Evolutionary conservation across 2,888 invertebrate species (phyloP), one percentile per base, ranked within the genome.

Genomic region (Ephialtes manifestator): DNA sequence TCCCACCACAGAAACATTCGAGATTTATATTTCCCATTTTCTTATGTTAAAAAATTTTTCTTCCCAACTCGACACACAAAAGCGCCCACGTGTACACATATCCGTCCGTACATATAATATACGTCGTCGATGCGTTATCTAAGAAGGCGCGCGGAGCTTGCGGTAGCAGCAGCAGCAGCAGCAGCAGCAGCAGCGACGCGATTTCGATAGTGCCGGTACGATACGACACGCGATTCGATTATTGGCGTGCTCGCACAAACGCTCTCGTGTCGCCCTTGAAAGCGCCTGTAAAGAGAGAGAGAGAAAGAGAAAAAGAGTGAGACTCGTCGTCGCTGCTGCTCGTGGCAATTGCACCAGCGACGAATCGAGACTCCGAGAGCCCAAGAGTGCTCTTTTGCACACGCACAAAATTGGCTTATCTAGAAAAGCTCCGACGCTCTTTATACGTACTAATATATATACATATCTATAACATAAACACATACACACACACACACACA

Each of bases 151-250:
- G 86, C 84, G 85, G 31, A 85, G 80, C 75, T 77, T 72, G 84
- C 84, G 76, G 71, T 75, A n/a, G n/a, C n/a, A n/a, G n/a, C n/a
- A n/a, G n/a, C n/a, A n/a, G n/a, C n/a, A n/a, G n/a, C n/a, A n/a
- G n/a, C n/a, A n/a, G n/a, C n/a, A 55, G 83, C 81, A 48, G 10
- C 84, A 31, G 15, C 84, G 75, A 24, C 72, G 85, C 86, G 88
- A 87, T 87, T 88, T 86, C 87, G 84, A 86, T 87, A 87, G 82
- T 60, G 74, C 79, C 81, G 83, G 58, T 75, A 83, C 86, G 85
- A 85, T 85, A 85, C 83, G 85, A 85, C 83, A 85, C 85, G 85
- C 85, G 83, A 85, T 85, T 85, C 83, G 85, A 85, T 85, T 85
- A 83, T 85, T 85, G 79, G 70, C 75, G 71, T 63, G 72, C 72